Conservation (phyloP, 37 sponge, comb jelly and placozoan genomes). For the Chondrilla cf. caribensis region DNA sequence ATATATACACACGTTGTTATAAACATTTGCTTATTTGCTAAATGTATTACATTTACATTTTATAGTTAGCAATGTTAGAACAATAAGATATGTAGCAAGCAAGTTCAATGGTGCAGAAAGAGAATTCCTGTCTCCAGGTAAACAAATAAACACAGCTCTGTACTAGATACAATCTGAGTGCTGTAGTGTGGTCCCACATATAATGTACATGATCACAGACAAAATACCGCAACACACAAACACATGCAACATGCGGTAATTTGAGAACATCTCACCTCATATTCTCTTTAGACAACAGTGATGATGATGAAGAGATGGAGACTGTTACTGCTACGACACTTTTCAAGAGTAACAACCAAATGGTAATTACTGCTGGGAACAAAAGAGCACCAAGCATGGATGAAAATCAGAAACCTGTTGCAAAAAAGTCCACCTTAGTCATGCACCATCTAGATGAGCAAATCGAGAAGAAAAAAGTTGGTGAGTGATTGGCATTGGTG, state of each 20-base stretch:
- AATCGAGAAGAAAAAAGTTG: conserved; percentile 4
- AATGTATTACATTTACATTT: not conserved
- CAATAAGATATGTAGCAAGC: not conserved
- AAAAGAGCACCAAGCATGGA: not conserved
- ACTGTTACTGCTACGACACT: not conserved
- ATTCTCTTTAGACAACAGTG: no score
- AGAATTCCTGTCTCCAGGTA: no score
- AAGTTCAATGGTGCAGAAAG: no score
- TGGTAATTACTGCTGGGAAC: not conserved
- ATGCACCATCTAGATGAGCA: conserved; percentile 3
- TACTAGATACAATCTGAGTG: no score
- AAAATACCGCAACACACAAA: no score
- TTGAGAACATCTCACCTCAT: no score
- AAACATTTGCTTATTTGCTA: not conserved
- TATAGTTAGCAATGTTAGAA: not conserved
- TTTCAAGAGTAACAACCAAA: not conserved
- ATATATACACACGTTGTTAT: not conserved
- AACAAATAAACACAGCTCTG: no score
- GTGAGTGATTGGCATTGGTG: no score
- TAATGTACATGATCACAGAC: no score
- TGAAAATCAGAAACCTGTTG: not conserved
- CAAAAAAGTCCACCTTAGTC: not conserved
- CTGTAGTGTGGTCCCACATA: no score
- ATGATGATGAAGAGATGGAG: not conserved
- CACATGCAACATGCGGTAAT: no score